Evolutionary conservation across 1,140 invertebrate genomes (phyloP), one percentile per base, ranked within the genome.

Genomic region (Globodera ellingtonae): DNA sequence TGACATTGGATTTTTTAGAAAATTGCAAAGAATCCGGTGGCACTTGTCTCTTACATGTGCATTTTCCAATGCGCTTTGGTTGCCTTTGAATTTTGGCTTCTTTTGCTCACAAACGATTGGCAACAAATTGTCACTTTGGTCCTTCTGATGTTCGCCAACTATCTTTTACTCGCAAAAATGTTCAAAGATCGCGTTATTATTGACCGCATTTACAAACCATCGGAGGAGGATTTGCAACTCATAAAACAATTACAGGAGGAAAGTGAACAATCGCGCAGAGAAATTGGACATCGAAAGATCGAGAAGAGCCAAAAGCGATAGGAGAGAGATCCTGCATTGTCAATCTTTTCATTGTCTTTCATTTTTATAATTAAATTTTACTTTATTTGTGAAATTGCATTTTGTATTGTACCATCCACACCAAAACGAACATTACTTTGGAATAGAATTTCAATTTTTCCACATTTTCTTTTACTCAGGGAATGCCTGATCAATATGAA

Each of bases 141-240:
- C 15, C 91, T 96, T 52, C 91, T 97, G 46, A 91, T 96, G 10
- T 93, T 95, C 86, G 94, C 94, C 71, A 97, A 96, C 90, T 96
- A 96, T 90, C 94, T 95, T 84, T 94, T 94, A 0, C 91, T 98
- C 7, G 97, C 95, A 85, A 96, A 96, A 90, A 91, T 96, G 74
- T 91, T 93, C 6, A 91, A 95, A 75, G 95, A 97, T 89, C 94
- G 94, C 89, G 90, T 96, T 0, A 92, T 97, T 62, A 93, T 95
- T 78, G 93, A 92, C 91, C 56, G 86, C 48, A 85, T 88, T 47
- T 86, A 86, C 52, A 79, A 85, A 13, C 87, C 86, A 10, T 83
- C 84, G 1, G 59, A 50, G 67, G 86, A 88, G 77, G 86, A 88
- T 71, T 48, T 82, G 35, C 69, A 80, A 52, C 83, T 87, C 7